Percentiles rank a stretch among this genome's conserved stretches.
Evolutionary conservation across 2,113 vertebrate genomes (phyloP).

Genomic region (Clinocottus analis): DNA sequence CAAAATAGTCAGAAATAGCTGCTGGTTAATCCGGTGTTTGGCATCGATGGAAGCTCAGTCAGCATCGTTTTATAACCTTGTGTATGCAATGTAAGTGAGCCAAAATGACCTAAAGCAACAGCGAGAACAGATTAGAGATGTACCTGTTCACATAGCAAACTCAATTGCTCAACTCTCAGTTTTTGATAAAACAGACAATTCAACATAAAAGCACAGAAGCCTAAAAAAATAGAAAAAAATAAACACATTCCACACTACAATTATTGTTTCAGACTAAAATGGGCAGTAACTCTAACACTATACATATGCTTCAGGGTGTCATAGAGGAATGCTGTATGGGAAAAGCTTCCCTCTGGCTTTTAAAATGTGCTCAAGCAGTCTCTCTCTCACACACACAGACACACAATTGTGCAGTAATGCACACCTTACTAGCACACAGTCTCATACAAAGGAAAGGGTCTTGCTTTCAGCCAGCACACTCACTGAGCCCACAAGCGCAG

Average conservation of each 20-base stretch:
- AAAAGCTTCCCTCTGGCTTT: constrained; percentile 22
- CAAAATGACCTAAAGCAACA: background rate
- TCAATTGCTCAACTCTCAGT: background rate
- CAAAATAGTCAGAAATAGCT: too few relatives aligned
- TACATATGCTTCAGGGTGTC: background rate
- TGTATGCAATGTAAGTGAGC: background rate
- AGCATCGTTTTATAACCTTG: constrained; percentile 7
- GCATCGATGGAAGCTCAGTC: constrained; percentile 3
- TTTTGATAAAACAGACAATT: constrained; percentile 7
- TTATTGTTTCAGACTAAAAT: background rate
- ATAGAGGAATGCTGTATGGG: constrained; percentile 16
- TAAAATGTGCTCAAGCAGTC: background rate
- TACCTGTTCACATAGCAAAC: background rate
- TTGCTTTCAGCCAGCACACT: constrained; percentile 54
- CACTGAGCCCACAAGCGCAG: constrained; percentile 55
- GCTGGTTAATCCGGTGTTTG: too few relatives aligned
- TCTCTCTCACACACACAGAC: background rate
- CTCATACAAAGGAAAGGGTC: constrained; percentile 38
- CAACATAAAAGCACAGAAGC: constrained; percentile 17
- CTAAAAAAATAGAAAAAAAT: background rate
- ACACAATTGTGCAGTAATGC: constrained; percentile 5
- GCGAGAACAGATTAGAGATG: constrained; percentile 8
- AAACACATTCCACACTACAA: constrained; percentile 14
- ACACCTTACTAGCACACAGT: constrained; percentile 13
- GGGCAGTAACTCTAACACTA: background rate